Percentiles rank a stretch among this genome's conserved stretches.
phyloP scores from a whole-genome alignment of 2,113 vertebrate genomes.

The Corydoras sp. region DNA sequence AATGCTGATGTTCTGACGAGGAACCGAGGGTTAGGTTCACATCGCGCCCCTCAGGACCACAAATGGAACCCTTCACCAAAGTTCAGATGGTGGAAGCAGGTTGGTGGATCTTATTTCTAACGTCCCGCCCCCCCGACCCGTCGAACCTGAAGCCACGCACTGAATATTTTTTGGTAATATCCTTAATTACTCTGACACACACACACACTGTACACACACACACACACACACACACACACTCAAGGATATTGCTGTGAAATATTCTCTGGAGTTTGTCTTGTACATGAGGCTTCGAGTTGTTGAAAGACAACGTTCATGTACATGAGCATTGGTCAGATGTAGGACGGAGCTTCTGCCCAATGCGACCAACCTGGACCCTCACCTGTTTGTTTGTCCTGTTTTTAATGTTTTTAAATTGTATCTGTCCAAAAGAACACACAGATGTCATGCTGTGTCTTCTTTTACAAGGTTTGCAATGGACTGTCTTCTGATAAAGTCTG shows the following conservation, averaged over 20 bases:
- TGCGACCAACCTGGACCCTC: conserved; percentile 21
- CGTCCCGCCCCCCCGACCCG: conserved; percentile 73
- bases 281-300: conserved; percentile 94
- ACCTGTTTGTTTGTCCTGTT: conserved; percentile 30
- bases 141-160: conserved; percentile 70
- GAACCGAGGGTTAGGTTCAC: conserved; percentile 71
- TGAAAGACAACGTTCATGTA: conserved; percentile 83
- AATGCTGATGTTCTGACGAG: conserved; percentile 5
- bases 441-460: conserved; percentile 52
- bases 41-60: conserved; percentile 71
- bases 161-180: conserved; percentile 97
- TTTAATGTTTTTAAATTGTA: conserved; percentile 7
- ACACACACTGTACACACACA: background rate
- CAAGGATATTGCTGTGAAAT: conserved; percentile 90
- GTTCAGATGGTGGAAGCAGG: conserved; percentile 83
- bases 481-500: conserved; percentile 16
- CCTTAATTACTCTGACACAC: conserved; percentile 61
- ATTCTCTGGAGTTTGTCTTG: conserved; percentile 70
- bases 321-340: conserved; percentile 72
- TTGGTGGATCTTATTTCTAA: conserved; percentile 91
- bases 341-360: conserved; percentile 29
- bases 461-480: conserved; percentile 70
- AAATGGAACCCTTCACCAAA: conserved; percentile 68
- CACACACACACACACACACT: background rate
- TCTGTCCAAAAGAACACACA: conserved; percentile 51